A percentile compares a stretch with the other conserved stretches of the same genome.
Conservation (phyloP, 1,140 invertebrate species). For the Proctacanthus coquilletti region DNA sequence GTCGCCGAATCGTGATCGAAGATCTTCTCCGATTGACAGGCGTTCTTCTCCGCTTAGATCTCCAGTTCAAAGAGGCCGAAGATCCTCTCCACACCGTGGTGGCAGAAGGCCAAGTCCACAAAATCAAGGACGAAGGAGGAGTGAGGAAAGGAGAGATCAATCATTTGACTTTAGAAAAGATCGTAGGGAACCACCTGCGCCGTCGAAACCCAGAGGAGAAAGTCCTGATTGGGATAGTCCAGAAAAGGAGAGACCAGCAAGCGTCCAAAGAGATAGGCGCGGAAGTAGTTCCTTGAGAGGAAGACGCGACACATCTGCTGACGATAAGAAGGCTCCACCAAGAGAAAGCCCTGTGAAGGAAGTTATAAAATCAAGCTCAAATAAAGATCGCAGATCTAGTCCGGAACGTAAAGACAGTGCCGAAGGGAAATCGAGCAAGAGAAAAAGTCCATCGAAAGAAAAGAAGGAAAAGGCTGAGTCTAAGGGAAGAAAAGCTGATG, state of each 20-base stretch:
- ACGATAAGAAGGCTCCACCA: no score
- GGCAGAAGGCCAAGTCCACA: neutral
- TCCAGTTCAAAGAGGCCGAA: constrained; percentile 12
- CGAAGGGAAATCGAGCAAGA: neutral
- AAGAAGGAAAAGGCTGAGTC: constrained; percentile 23
- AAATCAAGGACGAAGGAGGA: neutral
- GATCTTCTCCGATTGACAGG: constrained; percentile 13
- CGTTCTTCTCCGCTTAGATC: constrained; percentile 4
- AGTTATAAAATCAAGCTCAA: no score
- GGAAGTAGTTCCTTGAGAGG: no score
- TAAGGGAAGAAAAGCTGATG: constrained; percentile 14
- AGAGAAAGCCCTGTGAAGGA: no score
- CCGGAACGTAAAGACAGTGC: no score
- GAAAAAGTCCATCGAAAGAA: constrained; percentile 28
- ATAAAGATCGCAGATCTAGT: no score
- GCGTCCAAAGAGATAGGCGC: no score
- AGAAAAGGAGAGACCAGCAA: no score
- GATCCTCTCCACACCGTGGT: constrained; percentile 12
- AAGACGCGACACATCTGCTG: no score
- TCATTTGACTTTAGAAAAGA: no score
- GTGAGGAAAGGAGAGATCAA: neutral
- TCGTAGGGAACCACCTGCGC: neutral
- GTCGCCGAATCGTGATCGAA: constrained; percentile 16
- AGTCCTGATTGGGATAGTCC: no score
- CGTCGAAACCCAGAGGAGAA: no score